Evolutionary conservation across 2,888 invertebrate genomes (phyloP).

Genomic region (Falcaria lacertinaria): DNA sequence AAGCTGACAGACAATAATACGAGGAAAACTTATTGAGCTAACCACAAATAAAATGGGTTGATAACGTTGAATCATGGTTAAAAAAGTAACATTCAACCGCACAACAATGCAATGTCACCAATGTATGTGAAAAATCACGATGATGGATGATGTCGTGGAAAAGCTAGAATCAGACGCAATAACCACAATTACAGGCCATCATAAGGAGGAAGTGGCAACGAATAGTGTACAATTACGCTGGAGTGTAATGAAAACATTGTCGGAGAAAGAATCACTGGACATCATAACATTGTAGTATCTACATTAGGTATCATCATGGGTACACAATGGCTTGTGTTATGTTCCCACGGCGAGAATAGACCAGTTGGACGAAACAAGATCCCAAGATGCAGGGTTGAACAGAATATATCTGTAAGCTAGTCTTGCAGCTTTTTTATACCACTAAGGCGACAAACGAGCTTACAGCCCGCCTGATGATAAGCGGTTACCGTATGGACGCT

Average conservation of each 20-base stretch:
- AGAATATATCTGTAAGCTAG: too few relatives aligned
- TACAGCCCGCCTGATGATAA: too few relatives aligned
- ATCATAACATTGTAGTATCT: conserved; percentile 9
- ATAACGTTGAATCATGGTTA: neutral
- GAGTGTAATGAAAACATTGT: conserved; percentile 18
- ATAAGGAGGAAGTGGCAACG: conserved; percentile 7
- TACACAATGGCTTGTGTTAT: neutral
- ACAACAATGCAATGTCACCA: neutral
- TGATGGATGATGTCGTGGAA: conserved; percentile 1
- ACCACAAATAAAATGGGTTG: too few relatives aligned
- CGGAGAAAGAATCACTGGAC: conserved; percentile 12
- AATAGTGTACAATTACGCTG: conserved; percentile 8
- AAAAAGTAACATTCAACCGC: neutral
- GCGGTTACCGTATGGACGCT: too few relatives aligned
- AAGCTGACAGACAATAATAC: too few relatives aligned
- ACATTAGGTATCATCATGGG: conserved; percentile 5
- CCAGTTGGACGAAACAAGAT: neutral
- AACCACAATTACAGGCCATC: conserved; percentile 6
- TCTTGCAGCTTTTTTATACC: too few relatives aligned
- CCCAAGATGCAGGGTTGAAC: neutral
- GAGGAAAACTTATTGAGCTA: too few relatives aligned
- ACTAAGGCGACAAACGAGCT: too few relatives aligned
- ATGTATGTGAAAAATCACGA: conserved; percentile 4
- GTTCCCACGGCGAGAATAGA: conserved; percentile 6
- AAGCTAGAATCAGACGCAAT: conserved; percentile 2